phyloP scores from a whole-genome alignment of 1,140 invertebrate species.

The Zaprionus kolodkinae region DNA sequence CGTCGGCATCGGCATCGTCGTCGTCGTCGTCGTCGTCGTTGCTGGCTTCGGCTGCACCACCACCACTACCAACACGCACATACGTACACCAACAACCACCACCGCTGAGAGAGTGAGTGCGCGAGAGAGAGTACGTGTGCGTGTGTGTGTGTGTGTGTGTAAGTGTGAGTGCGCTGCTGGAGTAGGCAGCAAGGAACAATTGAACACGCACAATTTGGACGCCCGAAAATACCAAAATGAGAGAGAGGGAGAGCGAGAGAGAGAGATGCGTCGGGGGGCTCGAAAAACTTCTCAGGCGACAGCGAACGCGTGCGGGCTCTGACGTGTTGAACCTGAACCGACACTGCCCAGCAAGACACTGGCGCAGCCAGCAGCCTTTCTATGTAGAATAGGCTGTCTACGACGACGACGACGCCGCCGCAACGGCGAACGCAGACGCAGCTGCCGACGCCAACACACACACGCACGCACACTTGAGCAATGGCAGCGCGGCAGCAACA shows the following conservation, averaged over 20 bases:
- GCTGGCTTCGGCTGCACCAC: conserved; percentile 57
- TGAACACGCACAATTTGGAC: conserved; percentile 49
- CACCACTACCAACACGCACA: conserved; percentile 38
- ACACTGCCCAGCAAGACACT: conserved; percentile 83
- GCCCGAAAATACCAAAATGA: conserved; percentile 10
- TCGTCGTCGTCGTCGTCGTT: conserved; percentile 34
- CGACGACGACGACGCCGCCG: conserved; percentile 19
- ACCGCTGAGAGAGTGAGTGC: conserved; percentile 23
- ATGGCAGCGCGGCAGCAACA: conserved; percentile 28
- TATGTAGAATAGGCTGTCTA: conserved; percentile 70
- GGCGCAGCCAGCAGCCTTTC: conserved; percentile 63
- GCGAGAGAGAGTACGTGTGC: conserved; percentile 16
- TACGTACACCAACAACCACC: conserved; percentile 36
- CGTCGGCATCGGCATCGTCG: conserved; percentile 33
- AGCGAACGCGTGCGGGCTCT: conserved; percentile 76
- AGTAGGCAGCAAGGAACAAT: conserved; percentile 12
- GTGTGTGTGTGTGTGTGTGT: conserved; percentile 4
- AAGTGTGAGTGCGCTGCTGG: conserved; percentile 22
- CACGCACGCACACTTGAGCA: conserved; percentile 6
- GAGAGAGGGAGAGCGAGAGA: conserved; percentile 4
- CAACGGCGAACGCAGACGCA: background rate
- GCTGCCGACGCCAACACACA: conserved; percentile 42
- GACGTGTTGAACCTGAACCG: conserved; percentile 80
- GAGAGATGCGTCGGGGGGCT: conserved; percentile 6
- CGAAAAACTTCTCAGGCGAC: conserved; percentile 28